A percentile compares a stretch with the other conserved stretches of the same genome.
These are phyloP conservation scores for Nematopogon swammerdamellus DNA, from an alignment of 2,888 invertebrate species.

Conservation along the genomic window DNA sequence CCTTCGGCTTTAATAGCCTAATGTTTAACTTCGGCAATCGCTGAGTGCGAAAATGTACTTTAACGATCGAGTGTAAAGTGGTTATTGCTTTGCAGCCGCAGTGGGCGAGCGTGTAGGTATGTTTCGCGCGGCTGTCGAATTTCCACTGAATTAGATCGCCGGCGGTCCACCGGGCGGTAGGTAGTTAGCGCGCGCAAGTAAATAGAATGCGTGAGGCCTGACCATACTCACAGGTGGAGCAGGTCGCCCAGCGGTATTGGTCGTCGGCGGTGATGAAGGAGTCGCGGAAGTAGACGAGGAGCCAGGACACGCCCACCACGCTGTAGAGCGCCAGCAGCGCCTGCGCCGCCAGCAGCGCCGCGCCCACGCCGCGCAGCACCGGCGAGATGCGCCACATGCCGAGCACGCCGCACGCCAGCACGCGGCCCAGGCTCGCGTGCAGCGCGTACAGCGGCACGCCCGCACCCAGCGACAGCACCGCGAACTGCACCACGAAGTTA, in stretches of 20 bases:
- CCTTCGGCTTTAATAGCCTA: too few relatives aligned
- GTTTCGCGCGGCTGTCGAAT: too few relatives aligned
- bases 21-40: too few relatives aligned
- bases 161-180: too few relatives aligned
- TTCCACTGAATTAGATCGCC: too few relatives aligned
- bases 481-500: slow-evolving; percentile 85
- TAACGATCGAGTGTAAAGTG: too few relatives aligned
- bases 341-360: slow-evolving; percentile 75
- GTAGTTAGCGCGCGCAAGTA: too few relatives aligned
- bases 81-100: too few relatives aligned
- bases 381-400: slow-evolving; percentile 95
- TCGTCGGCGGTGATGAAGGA: slow-evolving; percentile 80
- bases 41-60: too few relatives aligned
- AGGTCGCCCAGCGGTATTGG: slow-evolving; percentile 72
- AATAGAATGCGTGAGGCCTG: too few relatives aligned
- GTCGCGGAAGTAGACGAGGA: slow-evolving; percentile 84
- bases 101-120: too few relatives aligned
- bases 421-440: slow-evolving; percentile 82
- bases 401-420: slow-evolving; percentile 78
- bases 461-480: slow-evolving; percentile 74
- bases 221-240: too few relatives aligned
- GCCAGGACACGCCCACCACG: slow-evolving; percentile 86
- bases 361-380: slow-evolving; percentile 86
- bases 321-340: slow-evolving; percentile 83
- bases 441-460: slow-evolving; percentile 84